A percentile compares a stretch with the other conserved stretches of the same genome.
phyloP scores from a whole-genome alignment of 2,888 invertebrate genomes.

The Neoascia interrupta region DNA sequence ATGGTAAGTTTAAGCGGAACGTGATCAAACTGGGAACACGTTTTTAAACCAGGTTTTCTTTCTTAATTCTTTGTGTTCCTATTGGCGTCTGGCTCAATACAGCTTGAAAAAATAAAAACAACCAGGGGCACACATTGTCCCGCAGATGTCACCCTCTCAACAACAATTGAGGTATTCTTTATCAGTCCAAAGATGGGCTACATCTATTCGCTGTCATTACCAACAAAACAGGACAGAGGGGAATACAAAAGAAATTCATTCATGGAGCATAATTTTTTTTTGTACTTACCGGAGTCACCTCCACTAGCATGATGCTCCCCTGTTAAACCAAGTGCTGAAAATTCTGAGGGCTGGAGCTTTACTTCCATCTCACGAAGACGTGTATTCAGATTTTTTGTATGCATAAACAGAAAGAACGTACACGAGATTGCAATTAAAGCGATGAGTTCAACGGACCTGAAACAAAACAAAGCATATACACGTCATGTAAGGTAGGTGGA shows the following conservation, averaged over 20 bases:
- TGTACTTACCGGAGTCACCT: slow-evolving; percentile 78
- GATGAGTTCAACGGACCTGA: slow-evolving; percentile 90
- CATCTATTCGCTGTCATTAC: slow-evolving; percentile 42
- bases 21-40: too few species aligned
- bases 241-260: slow-evolving; percentile 1
- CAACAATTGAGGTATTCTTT: slow-evolving; percentile 23
- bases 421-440: slow-evolving; percentile 90
- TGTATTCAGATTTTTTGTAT: slow-evolving; percentile 90
- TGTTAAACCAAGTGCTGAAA: slow-evolving; percentile 79
- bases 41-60: too few species aligned
- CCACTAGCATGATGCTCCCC: slow-evolving; percentile 77
- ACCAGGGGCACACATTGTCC: too few species aligned
- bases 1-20: too few species aligned
- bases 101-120: too few species aligned
- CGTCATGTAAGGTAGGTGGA: too few species aligned
- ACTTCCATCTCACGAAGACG: slow-evolving; percentile 90
- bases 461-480: slow-evolving; percentile 75
- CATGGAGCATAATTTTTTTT: slow-evolving; percentile 9
- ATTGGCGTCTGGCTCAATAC: too few species aligned
- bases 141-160: slow-evolving; percentile 6
- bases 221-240: slow-evolving; percentile 13
- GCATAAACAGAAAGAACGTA: slow-evolving; percentile 91
- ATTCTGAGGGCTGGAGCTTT: slow-evolving; percentile 84
- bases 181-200: too few species aligned
- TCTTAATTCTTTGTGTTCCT: too few species aligned